phyloP scores from a whole-genome alignment of 1,140 invertebrate genomes.

The Drosophila serrata region DNA sequence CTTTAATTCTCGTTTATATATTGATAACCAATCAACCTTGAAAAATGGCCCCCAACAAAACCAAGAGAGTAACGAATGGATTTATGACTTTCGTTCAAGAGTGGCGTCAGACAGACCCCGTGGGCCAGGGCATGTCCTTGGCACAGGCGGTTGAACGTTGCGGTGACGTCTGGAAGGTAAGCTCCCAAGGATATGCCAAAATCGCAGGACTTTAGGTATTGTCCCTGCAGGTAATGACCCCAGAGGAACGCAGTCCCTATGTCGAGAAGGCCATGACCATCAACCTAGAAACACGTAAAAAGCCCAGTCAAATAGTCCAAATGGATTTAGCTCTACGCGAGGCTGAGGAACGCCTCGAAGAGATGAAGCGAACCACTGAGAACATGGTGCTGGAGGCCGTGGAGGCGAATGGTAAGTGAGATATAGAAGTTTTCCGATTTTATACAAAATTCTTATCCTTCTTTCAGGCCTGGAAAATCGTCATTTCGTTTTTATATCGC shows the following conservation, averaged over 20 bases:
- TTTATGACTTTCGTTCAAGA: conserved; percentile 59
- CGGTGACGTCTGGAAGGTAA: conserved; percentile 37
- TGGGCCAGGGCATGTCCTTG: neutral
- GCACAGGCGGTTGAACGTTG: conserved; percentile 24
- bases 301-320: neutral
- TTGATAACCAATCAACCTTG: neutral
- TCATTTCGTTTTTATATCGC: conserved; percentile 50
- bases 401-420: conserved; percentile 38
- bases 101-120: conserved; percentile 9
- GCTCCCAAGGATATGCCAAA: neutral
- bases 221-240: conserved; percentile 39
- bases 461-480: conserved; percentile 46
- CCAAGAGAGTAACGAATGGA: neutral
- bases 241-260: conserved; percentile 44
- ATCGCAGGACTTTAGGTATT: rapidly evolving
- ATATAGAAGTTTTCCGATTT: too few species aligned
- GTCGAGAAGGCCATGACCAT: conserved; percentile 20
- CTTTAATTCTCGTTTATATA: neutral
- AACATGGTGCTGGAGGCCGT: conserved; percentile 34
- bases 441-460: neutral
- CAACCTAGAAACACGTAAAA: neutral
- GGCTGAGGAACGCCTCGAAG: neutral
- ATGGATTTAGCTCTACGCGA: conserved; percentile 36
- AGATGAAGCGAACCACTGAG: conserved; percentile 60
- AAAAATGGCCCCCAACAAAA: conserved; percentile 33